Evolutionary conservation across 2,113 vertebrate genomes (phyloP).

Genomic region (Ictalurus punctatus): DNA sequence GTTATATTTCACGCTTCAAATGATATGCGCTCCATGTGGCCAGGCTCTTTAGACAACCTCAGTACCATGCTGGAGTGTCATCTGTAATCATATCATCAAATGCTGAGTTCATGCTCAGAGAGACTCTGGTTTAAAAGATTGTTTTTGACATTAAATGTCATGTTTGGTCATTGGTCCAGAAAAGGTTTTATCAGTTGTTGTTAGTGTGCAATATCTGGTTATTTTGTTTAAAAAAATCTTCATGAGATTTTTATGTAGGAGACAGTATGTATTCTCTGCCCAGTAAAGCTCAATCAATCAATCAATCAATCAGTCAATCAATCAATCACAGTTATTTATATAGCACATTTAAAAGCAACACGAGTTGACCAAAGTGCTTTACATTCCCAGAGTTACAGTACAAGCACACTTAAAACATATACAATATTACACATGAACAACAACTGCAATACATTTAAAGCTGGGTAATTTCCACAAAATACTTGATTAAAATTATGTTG

Average conservation of each 20-base stretch:
- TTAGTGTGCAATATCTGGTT: background rate
- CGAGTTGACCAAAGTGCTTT: too few species aligned
- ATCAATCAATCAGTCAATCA: too few species aligned
- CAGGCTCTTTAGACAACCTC: background rate
- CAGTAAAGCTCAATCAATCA: too few species aligned
- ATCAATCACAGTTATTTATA: too few species aligned
- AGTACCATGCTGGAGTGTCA: background rate
- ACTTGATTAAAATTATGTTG: background rate
- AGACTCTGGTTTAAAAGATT: background rate
- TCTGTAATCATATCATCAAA: background rate
- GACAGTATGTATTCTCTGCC: background rate
- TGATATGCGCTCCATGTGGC: background rate
- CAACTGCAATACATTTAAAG: too few species aligned
- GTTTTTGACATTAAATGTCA: background rate
- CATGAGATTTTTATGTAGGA: too few species aligned
- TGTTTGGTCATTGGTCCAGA: background rate
- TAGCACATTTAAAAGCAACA: too few species aligned
- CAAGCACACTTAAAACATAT: too few species aligned
- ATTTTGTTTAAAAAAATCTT: background rate
- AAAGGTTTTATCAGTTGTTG: background rate
- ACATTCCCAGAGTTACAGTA: too few species aligned
- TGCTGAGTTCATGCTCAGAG: background rate
- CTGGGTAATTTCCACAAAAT: background rate
- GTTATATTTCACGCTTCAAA: background rate
- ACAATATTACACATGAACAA: too few species aligned